phyloP scores from a whole-genome alignment of 2,797 vertebrate genomes.

The Helarctos malayanus region DNA sequence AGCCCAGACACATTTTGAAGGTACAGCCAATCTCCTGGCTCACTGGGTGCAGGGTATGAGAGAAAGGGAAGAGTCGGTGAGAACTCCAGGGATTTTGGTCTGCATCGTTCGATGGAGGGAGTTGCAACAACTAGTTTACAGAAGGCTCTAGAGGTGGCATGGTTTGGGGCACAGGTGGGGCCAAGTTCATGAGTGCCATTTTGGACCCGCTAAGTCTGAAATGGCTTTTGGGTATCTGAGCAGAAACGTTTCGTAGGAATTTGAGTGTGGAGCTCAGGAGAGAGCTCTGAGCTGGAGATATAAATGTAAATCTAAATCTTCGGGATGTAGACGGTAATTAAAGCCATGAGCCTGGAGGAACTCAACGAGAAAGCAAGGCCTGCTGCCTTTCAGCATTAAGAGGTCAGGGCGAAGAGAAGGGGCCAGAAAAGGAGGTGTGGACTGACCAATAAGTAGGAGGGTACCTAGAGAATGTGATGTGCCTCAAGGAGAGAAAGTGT shows the following conservation, averaged over 20 bases:
- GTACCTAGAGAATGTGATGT: background rate
- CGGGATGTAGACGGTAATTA: background rate
- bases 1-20: background rate
- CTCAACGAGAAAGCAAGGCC: background rate
- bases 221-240: background rate
- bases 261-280: background rate
- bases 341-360: background rate
- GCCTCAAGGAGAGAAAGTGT: background rate
- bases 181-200: background rate
- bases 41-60: rapidly evolving
- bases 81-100: background rate
- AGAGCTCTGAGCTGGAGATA: background rate
- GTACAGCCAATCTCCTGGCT: background rate
- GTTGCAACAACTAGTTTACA: background rate
- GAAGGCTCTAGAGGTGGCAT: background rate
- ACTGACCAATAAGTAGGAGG: background rate
- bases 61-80: background rate
- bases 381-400: background rate
- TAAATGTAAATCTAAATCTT: background rate
- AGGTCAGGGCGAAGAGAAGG: no score
- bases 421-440: background rate
- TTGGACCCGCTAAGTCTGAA: background rate
- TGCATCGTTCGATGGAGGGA: background rate
- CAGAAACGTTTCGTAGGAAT: background rate
- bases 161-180: background rate